Base-by-base conservation (phyloP, 2,113 vertebrate species). In the Salvelinus alpinus region DNA sequence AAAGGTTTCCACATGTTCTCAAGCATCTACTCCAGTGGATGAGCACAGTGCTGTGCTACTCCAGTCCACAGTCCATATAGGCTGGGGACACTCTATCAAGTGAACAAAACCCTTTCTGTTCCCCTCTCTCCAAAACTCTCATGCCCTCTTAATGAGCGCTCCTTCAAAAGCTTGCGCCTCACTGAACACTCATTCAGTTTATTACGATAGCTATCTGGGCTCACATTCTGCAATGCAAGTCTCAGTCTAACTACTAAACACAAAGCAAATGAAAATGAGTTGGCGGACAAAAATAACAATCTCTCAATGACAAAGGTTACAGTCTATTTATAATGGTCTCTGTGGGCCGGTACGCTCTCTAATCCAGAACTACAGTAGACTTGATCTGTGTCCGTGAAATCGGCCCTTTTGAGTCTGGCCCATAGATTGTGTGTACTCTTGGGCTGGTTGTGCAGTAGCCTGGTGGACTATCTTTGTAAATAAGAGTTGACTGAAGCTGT, bases 41-140 rank as follows among this genome's bases (percentile, higher is more conserved):
- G 38, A 73, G 75, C 70, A 72, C 65, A 67, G 65, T 47, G 76
- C 69, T 77, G 59, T 78, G 59, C 51, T 65, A 65, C 73, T 80
- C 85, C 64, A 57, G 38, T 44, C 38, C 38, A 44, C 9, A 11
- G 38, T 44, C n/a, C 67, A 80, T 72, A 73, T 67, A 20, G 78
- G 64, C 67, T 77, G 71, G 47, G 72, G 25, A 64, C 47, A 54
- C 77, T 77, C 64, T 3, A 14, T 34, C 75, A 47, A 3, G 0
- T 29, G 59, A 86, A 87, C 83, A 91, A 91, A 88, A 82, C 81
- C 16, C 71, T 70, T 78, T 87, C 81, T 91, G 90, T 92, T 88
- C 76, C 66, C 75, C 13, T 78, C 72, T 18, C 24, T 29, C 64
- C 29, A 60, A 47, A 14, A 29, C 34, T 48, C 78, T 57, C 31